phyloP scores from a whole-genome alignment of 1,140 invertebrate species.

The Drosophila sulfurigaster region DNA sequence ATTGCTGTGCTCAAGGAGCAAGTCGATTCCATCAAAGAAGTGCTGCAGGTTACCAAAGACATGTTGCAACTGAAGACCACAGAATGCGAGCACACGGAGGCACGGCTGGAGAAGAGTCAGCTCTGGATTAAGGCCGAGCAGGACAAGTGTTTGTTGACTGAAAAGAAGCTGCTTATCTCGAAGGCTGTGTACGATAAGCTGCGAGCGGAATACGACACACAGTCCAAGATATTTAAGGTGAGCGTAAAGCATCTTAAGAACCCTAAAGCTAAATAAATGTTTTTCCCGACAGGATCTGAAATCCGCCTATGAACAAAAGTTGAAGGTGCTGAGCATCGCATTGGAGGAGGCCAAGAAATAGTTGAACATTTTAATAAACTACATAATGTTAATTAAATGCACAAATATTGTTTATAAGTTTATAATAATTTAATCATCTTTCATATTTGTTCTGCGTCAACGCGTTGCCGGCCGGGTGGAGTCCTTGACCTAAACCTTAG shows the following conservation, averaged over 20 bases:
- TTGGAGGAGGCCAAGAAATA: constrained; percentile 79
- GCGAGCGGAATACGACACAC: constrained; percentile 90
- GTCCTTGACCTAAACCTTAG: constrained; percentile 18
- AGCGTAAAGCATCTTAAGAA: background rate
- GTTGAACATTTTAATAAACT: constrained; percentile 75
- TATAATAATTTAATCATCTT: constrained; percentile 72
- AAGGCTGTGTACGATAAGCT: constrained; percentile 90
- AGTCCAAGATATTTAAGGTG: constrained; percentile 89
- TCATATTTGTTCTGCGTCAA: constrained; percentile 48
- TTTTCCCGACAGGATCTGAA: constrained; percentile 66
- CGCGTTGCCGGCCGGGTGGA: background rate
- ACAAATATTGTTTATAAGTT: constrained; percentile 68
- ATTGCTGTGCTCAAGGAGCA: constrained; percentile 90
- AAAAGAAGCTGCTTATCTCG: constrained; percentile 89
- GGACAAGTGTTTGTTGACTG: constrained; percentile 88
- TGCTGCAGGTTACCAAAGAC: constrained; percentile 91
- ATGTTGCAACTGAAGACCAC: constrained; percentile 90
- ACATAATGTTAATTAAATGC: constrained; percentile 72
- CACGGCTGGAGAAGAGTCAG: constrained; percentile 90
- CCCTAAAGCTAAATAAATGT: too few relatives aligned
- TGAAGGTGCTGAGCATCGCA: constrained; percentile 69
- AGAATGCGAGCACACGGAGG: constrained; percentile 90
- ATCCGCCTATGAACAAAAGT: constrained; percentile 77
- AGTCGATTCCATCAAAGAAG: constrained; percentile 90
- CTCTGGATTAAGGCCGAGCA: constrained; percentile 89